phyloP scores from a whole-genome alignment of 1,140 invertebrate species.

The Acyrthosiphon pisum region DNA sequence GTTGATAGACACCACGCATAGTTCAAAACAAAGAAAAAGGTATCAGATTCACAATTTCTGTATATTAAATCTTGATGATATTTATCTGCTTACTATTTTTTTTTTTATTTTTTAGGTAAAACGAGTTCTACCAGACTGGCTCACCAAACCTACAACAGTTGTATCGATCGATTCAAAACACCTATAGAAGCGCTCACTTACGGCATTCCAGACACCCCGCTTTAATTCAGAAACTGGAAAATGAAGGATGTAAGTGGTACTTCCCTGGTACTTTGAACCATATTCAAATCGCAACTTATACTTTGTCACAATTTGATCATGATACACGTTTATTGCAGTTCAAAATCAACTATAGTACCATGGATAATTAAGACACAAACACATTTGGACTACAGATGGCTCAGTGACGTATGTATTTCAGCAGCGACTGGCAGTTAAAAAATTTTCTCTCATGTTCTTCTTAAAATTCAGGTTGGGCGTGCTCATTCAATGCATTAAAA shows the following conservation, averaged over 20 bases:
- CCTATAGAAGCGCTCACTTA: constrained; percentile 69
- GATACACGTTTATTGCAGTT: constrained; percentile 68
- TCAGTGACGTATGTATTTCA: constrained; percentile 93
- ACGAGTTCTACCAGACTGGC: constrained; percentile 79
- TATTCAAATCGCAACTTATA: neutral
- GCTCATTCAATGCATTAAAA: constrained; percentile 8
- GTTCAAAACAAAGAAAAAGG: constrained; percentile 50
- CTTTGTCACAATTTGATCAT: constrained; percentile 18
- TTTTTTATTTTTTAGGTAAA: constrained; percentile 57
- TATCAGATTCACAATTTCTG: neutral
- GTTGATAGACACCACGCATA: too few relatives aligned
- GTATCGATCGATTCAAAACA: constrained; percentile 76
- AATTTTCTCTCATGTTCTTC: constrained; percentile 92
- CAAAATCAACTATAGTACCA: constrained; percentile 81
- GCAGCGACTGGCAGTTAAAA: constrained; percentile 98
- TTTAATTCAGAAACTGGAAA: constrained; percentile 72
- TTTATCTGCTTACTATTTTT: neutral
- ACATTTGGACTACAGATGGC: constrained; percentile 71
- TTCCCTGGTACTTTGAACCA: constrained; percentile 69
- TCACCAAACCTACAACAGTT: constrained; percentile 77
- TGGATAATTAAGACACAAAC: constrained; percentile 71
- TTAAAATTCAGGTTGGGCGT: constrained; percentile 78
- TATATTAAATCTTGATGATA: neutral
- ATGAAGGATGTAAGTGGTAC: constrained; percentile 75
- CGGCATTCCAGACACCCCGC: constrained; percentile 68